These are phyloP conservation scores for Sebastes hubbsi DNA, from an alignment of 2,797 vertebrate genomes.

Conservation along the genomic window DNA sequence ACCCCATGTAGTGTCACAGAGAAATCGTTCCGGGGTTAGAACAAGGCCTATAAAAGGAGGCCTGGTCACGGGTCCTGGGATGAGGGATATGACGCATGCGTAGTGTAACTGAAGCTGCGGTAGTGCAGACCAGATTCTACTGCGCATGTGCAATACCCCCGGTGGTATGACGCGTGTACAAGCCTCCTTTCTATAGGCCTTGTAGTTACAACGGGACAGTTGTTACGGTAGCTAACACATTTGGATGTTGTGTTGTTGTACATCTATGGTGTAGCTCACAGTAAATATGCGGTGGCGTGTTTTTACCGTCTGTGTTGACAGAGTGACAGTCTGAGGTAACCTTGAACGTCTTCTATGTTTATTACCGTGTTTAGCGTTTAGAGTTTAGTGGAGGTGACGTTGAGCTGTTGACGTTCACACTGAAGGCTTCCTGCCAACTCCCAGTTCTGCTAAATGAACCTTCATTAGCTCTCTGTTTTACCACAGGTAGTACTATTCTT, in stretches of 20 bases:
- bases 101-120: no score
- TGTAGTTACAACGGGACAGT: no score
- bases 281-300: not conserved
- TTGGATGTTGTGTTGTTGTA: not conserved
- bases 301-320: not conserved
- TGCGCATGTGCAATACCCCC: no score
- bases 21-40: not conserved
- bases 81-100: no score
- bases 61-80: fast-evolving
- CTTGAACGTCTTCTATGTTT: not conserved
- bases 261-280: not conserved
- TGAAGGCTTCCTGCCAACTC: not conserved
- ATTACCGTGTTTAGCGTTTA: not conserved
- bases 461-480: not conserved
- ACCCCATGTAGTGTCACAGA: slow-evolving; percentile 10
- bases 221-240: not conserved
- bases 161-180: fast-evolving
- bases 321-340: slow-evolving; percentile 1
- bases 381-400: not conserved
- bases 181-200: no score
- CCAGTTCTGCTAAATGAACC: not conserved
- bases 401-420: not conserved
- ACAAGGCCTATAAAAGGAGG: no score
- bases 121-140: no score
- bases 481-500: not conserved